Conservation (phyloP, 2,113 vertebrate genomes). For the Acanthochromis polyacanthus region DNA sequence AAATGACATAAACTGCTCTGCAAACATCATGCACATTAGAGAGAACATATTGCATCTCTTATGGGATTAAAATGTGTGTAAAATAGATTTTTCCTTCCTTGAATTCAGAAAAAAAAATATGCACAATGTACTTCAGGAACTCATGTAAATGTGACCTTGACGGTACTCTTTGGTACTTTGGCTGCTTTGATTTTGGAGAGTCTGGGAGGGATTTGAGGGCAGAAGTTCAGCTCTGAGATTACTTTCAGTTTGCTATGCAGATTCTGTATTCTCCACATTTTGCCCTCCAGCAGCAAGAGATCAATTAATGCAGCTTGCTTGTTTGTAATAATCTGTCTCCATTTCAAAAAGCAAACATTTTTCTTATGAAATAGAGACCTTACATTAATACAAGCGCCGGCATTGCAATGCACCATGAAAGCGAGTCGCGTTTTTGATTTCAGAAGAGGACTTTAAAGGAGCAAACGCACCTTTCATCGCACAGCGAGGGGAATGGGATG, state of each 20-base stretch:
- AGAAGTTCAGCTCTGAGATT: conserved; percentile 36
- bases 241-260: conserved; percentile 52
- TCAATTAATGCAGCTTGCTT: conserved; percentile 49
- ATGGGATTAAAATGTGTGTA: background rate
- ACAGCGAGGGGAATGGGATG: conserved; percentile 34
- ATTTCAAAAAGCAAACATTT: conserved; percentile 67
- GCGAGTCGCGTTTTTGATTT: conserved; percentile 58
- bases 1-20: conserved; percentile 1
- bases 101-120: too few species aligned
- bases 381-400: conserved; percentile 49
- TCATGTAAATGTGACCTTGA: too few species aligned
- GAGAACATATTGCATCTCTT: background rate
- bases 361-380: conserved; percentile 68
- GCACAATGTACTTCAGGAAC: background rate
- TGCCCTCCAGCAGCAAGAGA: conserved; percentile 37
- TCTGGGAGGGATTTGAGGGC: background rate
- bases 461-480: conserved; percentile 79
- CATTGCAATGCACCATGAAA: conserved; percentile 59
- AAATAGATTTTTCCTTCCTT: too few species aligned
- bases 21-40: background rate
- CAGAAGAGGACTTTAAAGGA: conserved; percentile 49
- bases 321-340: conserved; percentile 63
- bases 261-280: conserved; percentile 18
- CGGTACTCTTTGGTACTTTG: background rate
- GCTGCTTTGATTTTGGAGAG: conserved; percentile 15